A percentile compares a stretch with the other conserved stretches of the same genome.
These are phyloP conservation scores for Pagetopsis macropterus DNA, from an alignment of 2,797 vertebrate species.

Conservation along the genomic window DNA sequence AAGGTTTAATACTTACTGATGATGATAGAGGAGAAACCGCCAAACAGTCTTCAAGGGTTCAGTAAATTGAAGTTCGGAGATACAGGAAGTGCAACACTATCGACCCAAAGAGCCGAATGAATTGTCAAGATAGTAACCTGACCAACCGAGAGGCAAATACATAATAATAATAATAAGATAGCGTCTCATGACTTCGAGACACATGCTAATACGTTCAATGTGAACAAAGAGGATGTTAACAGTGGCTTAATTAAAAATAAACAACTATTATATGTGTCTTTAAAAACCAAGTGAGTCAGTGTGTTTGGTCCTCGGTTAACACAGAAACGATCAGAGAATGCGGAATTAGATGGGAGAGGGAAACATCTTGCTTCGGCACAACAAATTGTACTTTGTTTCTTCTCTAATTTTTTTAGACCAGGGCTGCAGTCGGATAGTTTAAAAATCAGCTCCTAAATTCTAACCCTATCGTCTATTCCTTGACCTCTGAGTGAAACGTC, in stretches of 20 bases:
- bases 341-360: background rate
- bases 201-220: too few relatives aligned
- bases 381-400: too few relatives aligned
- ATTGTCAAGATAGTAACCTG: background rate
- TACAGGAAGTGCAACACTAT: slow-evolving; percentile 13
- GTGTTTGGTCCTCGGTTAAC: background rate
- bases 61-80: background rate
- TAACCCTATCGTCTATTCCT: too few relatives aligned
- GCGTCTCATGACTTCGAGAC: accelerated
- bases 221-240: accelerated
- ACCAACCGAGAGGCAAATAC: accelerated
- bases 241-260: background rate
- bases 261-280: too few relatives aligned
- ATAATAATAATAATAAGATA: background rate
- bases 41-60: background rate
- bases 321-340: background rate
- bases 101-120: background rate
- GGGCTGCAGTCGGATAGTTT: too few relatives aligned
- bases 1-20: slow-evolving; percentile 19
- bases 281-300: too few relatives aligned
- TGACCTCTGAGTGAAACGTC: too few relatives aligned
- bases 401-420: too few relatives aligned
- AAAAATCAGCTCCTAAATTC: too few relatives aligned
- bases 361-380: background rate
- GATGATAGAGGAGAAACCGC: background rate